Percentiles rank a stretch among this genome's conserved stretches.
phyloP scores from a whole-genome alignment of 35 echinoderm and acorn worm genomes.

The Apostichopus japonicus region DNA sequence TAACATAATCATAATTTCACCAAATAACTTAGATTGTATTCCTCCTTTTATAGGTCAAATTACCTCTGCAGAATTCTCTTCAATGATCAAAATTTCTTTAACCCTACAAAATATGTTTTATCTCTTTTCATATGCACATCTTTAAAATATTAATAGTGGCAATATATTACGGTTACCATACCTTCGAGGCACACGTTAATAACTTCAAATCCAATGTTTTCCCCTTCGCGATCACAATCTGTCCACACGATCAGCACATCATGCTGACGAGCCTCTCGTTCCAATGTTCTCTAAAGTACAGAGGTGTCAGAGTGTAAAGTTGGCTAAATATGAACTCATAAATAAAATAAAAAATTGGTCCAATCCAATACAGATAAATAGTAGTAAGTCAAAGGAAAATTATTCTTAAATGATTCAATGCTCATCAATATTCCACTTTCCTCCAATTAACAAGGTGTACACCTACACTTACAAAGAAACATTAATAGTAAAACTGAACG shows the following conservation, averaged over 20 bases:
- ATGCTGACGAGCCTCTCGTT: slow-evolving; percentile 79
- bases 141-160: neutral
- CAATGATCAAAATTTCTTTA: neutral
- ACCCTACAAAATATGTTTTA: neutral
- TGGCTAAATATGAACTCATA: too few relatives aligned
- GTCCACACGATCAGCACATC: slow-evolving; percentile 95
- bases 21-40: too few relatives aligned
- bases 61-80: neutral
- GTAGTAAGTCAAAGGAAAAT: too few relatives aligned
- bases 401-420: too few relatives aligned
- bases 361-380: too few relatives aligned
- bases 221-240: slow-evolving; percentile 98
- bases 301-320: too few relatives aligned
- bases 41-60: neutral
- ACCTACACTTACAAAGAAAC: too few relatives aligned
- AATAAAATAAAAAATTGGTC: too few relatives aligned
- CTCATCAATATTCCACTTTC: too few relatives aligned
- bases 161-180: slow-evolving; percentile 18
- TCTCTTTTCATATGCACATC: neutral
- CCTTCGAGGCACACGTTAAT: slow-evolving; percentile 89
- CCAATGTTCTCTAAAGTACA: slow-evolving; percentile 85
- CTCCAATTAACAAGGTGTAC: too few relatives aligned
- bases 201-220: slow-evolving; percentile 98
- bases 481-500: too few relatives aligned
- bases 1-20: too few relatives aligned